Conservation (phyloP, 2,113 vertebrate species). For the Monopterus albus region DNA sequence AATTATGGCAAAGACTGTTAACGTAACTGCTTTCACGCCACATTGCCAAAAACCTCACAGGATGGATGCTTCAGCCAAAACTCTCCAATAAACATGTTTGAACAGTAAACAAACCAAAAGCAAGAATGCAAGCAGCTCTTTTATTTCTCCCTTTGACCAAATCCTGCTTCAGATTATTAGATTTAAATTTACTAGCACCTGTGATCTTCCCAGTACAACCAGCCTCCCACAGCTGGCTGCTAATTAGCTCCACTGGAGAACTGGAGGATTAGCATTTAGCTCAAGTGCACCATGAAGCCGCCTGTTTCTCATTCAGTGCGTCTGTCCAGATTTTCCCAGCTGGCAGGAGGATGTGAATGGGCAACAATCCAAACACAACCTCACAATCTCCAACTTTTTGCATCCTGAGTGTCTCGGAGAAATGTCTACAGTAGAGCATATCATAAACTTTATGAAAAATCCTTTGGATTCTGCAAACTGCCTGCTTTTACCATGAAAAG, state of each 20-base stretch:
- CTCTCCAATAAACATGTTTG: not conserved
- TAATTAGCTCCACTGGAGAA: constrained; percentile 47
- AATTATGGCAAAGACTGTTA: not conserved
- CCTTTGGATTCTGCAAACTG: constrained; percentile 7
- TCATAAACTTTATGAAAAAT: constrained; percentile 44
- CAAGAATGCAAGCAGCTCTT: not conserved
- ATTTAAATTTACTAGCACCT: not conserved
- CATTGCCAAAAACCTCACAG: too few relatives aligned
- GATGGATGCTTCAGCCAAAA: too few relatives aligned
- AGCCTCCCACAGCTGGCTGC: constrained; percentile 26
- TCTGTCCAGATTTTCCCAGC: constrained; percentile 51
- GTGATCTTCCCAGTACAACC: constrained; percentile 45
- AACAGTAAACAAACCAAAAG: not conserved
- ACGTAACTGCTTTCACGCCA: not conserved
- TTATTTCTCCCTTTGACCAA: not conserved
- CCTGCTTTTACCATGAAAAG: constrained; percentile 42
- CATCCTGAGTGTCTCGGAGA: constrained; percentile 11
- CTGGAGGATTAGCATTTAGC: constrained; percentile 42
- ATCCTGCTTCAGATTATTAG: not conserved
- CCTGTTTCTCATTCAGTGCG: constrained; percentile 33
- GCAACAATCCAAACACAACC: constrained; percentile 29
- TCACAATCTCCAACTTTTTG: constrained; percentile 8
- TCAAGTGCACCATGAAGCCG: constrained; percentile 27
- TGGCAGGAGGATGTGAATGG: constrained; percentile 31
- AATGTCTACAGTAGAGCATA: not conserved